These are phyloP conservation scores for Drosophila erecta DNA, from an alignment of 1,140 invertebrate species.

Conservation along the genomic window DNA sequence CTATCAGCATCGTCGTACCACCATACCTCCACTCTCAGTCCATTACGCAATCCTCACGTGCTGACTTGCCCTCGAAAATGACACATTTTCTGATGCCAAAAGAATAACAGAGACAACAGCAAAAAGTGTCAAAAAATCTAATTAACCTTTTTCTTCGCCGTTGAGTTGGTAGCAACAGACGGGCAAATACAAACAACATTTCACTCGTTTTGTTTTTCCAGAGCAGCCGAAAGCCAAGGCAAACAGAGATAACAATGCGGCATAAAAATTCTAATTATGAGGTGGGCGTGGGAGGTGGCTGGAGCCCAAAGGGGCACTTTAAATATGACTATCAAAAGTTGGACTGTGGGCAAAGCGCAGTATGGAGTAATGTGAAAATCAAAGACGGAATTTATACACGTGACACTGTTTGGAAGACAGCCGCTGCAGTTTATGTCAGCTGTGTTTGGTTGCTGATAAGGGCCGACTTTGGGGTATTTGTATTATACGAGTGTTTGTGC, in stretches of 20 bases:
- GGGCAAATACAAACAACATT: slow-evolving; percentile 49
- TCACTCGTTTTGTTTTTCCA: slow-evolving; percentile 31
- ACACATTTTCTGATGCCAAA: slow-evolving; percentile 23
- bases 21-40: not conserved
- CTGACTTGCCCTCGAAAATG: slow-evolving; percentile 10
- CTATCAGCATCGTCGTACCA: too few relatives aligned
- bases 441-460: slow-evolving; percentile 33
- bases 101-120: slow-evolving; percentile 13
- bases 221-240: slow-evolving; percentile 46
- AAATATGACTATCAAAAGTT: slow-evolving; percentile 27
- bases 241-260: slow-evolving; percentile 74
- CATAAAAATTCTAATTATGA: slow-evolving; percentile 72
- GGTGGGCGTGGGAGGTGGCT: slow-evolving; percentile 1
- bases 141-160: slow-evolving; percentile 69
- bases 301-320: slow-evolving; percentile 1
- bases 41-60: slow-evolving; percentile 42
- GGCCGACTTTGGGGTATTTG: slow-evolving; percentile 24
- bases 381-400: slow-evolving; percentile 34
- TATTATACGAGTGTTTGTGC: slow-evolving; percentile 29
- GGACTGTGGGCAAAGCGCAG: not conserved
- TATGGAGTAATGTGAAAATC: slow-evolving; percentile 25
- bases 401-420: slow-evolving; percentile 24
- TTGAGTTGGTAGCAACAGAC: slow-evolving; percentile 47
- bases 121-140: slow-evolving; percentile 43
- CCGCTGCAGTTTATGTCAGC: slow-evolving; percentile 33